Base-by-base conservation (phyloP, 1,140 invertebrate genomes). In the Thaumatotibia leucotreta region DNA sequence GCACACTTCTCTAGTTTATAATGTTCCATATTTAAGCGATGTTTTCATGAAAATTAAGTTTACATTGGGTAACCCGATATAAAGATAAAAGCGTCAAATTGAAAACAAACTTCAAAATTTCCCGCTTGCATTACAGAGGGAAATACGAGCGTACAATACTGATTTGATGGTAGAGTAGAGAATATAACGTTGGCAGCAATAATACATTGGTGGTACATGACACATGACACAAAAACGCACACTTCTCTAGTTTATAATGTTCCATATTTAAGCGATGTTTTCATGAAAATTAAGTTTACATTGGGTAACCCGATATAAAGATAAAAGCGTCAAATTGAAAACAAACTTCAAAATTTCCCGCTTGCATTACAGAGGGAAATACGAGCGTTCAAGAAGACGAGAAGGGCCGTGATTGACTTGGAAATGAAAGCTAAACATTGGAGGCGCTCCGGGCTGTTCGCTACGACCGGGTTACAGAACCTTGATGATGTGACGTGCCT, bases 361-460 rank as follows among this genome's bases (percentile, higher is more conserved):
- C 50, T 24, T 54, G 24, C n/a, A 14, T 29, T 29, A 58, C 24
- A 58, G n/a, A 62, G 35, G 11, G 62, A 63, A 33, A 27, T 27
- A 35, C 62, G 11, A 31, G 11, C 31, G n/a, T 63, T 63, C 62
- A 63, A n/a, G 33, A 63, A 27, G 62, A 27, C n/a, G 61, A 63
- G 29, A 63, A 45, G 20, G 14, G 24, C 17, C 23, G 14, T 49
- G 49, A 52, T 23, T 49, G 62, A 35, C 63, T 27, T 29, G 33
- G 63, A 65, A 62, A 68, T 74, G 66, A 71, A 68, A 64, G 66
- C 64, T 64, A 73, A 68, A 73, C 68, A 69, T 65, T 32, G 27
- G 22, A 22, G 64, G 67, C 33, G 17, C 11, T 24, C 14, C 31
- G 3, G 62, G 29, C 64, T 10, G 52, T n/a, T 58, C 39, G 63